Evolutionary conservation across 1,140 invertebrate genomes (phyloP).

Genomic region (Scaptomyza pallida): DNA sequence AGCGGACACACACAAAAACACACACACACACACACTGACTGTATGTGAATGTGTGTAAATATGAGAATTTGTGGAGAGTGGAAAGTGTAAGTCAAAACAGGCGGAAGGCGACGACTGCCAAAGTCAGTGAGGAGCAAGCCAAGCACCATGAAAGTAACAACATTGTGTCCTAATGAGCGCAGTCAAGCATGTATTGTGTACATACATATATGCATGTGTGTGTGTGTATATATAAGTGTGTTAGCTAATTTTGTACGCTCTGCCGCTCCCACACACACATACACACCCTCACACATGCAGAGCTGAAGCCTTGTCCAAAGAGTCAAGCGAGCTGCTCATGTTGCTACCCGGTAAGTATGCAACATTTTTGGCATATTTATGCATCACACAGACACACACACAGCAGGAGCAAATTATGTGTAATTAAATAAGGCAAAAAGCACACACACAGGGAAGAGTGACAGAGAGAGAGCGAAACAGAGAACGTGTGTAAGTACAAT

Average conservation of each 20-base stretch:
- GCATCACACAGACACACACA: slow-evolving; percentile 23
- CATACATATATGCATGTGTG: slow-evolving; percentile 6
- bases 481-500: slow-evolving; percentile 28
- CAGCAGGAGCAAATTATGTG: slow-evolving; percentile 54
- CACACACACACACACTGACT: background rate
- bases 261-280: slow-evolving; percentile 14
- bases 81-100: slow-evolving; percentile 64
- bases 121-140: slow-evolving; percentile 57
- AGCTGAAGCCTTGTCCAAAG: slow-evolving; percentile 45
- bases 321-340: slow-evolving; percentile 38
- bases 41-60: slow-evolving; percentile 11
- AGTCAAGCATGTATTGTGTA: slow-evolving; percentile 47
- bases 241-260: slow-evolving; percentile 60
- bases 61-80: slow-evolving; percentile 58
- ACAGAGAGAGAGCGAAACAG: background rate
- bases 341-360: slow-evolving; percentile 46
- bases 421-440: slow-evolving; percentile 60
- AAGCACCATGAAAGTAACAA: slow-evolving; percentile 66
- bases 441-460: slow-evolving; percentile 11
- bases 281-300: background rate
- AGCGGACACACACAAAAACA: slow-evolving; percentile 19
- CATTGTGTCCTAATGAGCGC: slow-evolving; percentile 68
- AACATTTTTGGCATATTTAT: slow-evolving; percentile 59
- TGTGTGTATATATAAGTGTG: slow-evolving; percentile 26
- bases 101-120: slow-evolving; percentile 55